These are phyloP conservation scores for Alfaro cultratus DNA, from an alignment of 2,797 vertebrate species.

Conservation along the genomic window DNA sequence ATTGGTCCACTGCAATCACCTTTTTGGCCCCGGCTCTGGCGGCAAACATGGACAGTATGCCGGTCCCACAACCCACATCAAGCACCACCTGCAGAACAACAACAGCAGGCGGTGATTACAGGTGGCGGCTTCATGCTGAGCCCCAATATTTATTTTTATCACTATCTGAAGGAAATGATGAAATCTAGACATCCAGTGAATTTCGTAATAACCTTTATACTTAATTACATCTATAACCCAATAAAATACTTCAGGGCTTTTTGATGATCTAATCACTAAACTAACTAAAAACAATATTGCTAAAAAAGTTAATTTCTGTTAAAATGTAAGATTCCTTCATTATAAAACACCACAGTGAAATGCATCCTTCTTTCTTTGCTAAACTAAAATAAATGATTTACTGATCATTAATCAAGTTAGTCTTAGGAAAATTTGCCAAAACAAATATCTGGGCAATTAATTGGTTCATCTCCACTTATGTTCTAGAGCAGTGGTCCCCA, in stretches of 20 bases:
- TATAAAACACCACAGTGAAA: too few relatives aligned
- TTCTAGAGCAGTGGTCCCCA: too few relatives aligned
- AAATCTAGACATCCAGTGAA: background rate
- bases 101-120: background rate
- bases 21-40: conserved; percentile 90
- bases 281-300: too few relatives aligned
- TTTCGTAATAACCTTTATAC: background rate
- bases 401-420: background rate
- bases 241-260: background rate
- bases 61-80: conserved; percentile 96
- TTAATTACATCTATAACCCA: background rate
- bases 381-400: background rate
- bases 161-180: background rate
- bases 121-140: background rate
- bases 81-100: conserved; percentile 86
- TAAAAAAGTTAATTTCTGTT: too few relatives aligned
- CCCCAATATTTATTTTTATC: background rate
- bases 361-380: too few relatives aligned
- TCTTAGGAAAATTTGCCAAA: background rate
- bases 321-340: too few relatives aligned
- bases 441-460: background rate
- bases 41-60: conserved; percentile 97
- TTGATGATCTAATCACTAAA: background rate
- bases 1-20: conserved; percentile 95
- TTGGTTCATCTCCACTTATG: background rate